phyloP scores from a whole-genome alignment of 2,888 invertebrate species.

The Noctua janthe region DNA sequence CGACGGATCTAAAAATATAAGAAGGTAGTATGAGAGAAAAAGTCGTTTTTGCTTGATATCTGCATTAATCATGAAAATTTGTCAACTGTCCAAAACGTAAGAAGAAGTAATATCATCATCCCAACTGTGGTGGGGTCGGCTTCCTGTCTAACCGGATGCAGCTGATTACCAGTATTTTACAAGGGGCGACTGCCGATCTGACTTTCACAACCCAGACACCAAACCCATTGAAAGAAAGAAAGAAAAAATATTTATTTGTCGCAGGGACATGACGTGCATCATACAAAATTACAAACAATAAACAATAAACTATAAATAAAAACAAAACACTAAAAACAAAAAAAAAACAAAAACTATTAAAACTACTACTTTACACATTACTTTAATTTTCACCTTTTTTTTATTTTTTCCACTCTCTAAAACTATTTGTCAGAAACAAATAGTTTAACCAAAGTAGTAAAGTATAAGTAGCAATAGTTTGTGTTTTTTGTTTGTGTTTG shows the following conservation, averaged over 20 bases:
- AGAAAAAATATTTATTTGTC: too few species aligned
- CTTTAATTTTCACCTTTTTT: too few species aligned
- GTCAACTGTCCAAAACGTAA: background rate
- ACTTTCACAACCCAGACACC: background rate
- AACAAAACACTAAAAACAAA: too few species aligned
- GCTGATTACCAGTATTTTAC: background rate
- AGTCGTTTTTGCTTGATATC: background rate
- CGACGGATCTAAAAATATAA: slow-evolving; percentile 72
- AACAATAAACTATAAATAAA: too few species aligned
- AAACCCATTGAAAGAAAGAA: background rate
- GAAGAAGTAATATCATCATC: background rate
- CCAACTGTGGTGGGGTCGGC: background rate
- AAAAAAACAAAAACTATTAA: too few species aligned
- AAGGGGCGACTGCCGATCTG: background rate
- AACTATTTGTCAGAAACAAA: background rate
- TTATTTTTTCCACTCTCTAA: background rate
- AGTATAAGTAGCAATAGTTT: too few species aligned
- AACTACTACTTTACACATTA: too few species aligned
- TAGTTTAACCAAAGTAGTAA: too few species aligned
- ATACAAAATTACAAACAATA: too few species aligned
- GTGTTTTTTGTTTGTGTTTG: too few species aligned
- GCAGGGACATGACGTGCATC: too few species aligned
- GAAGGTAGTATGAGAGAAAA: background rate
- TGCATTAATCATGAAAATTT: background rate
- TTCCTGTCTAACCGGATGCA: background rate